phyloP scores from a whole-genome alignment of 2,888 invertebrate genomes.

The Asteroscopus sphinx region DNA sequence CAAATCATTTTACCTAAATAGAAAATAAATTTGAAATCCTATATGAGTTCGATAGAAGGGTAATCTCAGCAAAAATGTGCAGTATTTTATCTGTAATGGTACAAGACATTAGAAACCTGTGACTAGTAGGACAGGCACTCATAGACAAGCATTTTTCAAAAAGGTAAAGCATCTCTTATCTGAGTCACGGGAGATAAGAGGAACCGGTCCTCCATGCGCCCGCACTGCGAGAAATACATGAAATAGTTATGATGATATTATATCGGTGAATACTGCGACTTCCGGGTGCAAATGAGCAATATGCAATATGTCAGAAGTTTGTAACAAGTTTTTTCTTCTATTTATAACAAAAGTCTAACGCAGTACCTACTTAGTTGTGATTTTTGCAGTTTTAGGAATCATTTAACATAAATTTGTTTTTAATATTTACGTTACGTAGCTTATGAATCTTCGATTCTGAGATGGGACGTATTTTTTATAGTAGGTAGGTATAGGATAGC shows the following conservation, averaged over 20 bases:
- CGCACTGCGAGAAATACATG: constrained; percentile 19
- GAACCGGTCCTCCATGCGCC: constrained; percentile 32
- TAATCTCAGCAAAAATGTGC: not conserved
- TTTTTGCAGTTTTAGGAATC: constrained; percentile 1
- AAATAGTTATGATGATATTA: constrained; percentile 40
- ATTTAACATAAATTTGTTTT: constrained; percentile 2
- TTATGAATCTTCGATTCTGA: no score
- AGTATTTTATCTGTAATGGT: not conserved
- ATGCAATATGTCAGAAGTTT: constrained; percentile 39
- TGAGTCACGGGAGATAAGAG: constrained; percentile 39
- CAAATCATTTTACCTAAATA: not conserved
- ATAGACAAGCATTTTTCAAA: not conserved
- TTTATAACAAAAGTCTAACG: constrained; percentile 6
- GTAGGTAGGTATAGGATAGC: no score
- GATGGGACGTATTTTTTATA: no score
- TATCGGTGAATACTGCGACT: constrained; percentile 34
- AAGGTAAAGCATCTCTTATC: constrained; percentile 43
- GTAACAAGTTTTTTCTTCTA: constrained; percentile 27
- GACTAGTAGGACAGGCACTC: constrained; percentile 26
- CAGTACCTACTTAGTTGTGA: not conserved
- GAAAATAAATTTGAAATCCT: not conserved
- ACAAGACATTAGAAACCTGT: constrained; percentile 20
- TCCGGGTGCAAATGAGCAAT: constrained; percentile 36
- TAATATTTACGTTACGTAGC: not conserved
- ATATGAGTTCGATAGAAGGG: not conserved